Base-by-base conservation (phyloP, 2,888 invertebrate species). In the Nasonia oneida region DNA sequence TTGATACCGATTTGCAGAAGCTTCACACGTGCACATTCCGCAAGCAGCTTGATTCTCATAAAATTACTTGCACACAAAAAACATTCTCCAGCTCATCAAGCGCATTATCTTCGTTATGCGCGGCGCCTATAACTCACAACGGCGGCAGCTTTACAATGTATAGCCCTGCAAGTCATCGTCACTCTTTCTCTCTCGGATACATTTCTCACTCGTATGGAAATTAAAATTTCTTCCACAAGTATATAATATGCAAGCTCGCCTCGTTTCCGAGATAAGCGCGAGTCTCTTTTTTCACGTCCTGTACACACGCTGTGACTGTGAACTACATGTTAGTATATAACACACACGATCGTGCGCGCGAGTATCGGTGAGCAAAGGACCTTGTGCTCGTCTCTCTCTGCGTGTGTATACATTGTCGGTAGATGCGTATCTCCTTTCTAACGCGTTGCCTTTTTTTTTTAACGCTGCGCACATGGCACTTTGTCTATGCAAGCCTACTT, bases 381-480 rank as follows among this genome's bases (percentile, higher is more conserved):
- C 86, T 86, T 86, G 86, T 81, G 77, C 84, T 78, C 84, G 87
- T 87, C 88, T 75, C 87, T 86, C 53, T 14, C 29, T 1, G 23
- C 67, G 74, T 64, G 70, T 3, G 42, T 67, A 75, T 71, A 77
- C 71, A 70, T 6, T 29, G 37, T 23, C 53, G 23, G 73, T 57
- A 82, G 84, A 87, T 87, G 84, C 80, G 81, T 85, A 87, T 87
- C 87, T 87, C 83, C 84, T 84, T 82, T 84, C 84, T 84, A 84
- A 79, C 80, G 75, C 47, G 73, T 80, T 82, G 75, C 78, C 61
- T 79, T 83, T 86, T 29, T 86, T 29, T 86, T 83, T 61, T 42
- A 74, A 53, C 53, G 53, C 80, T 64, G 81, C 83, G 84, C 86
- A 84, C 86, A 84, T 86, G 86, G 84, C 57, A n/a, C 78, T 74